These are phyloP conservation scores for Sebastolobus alascanus DNA, from an alignment of 2,797 vertebrate species.

Conservation along the genomic window DNA sequence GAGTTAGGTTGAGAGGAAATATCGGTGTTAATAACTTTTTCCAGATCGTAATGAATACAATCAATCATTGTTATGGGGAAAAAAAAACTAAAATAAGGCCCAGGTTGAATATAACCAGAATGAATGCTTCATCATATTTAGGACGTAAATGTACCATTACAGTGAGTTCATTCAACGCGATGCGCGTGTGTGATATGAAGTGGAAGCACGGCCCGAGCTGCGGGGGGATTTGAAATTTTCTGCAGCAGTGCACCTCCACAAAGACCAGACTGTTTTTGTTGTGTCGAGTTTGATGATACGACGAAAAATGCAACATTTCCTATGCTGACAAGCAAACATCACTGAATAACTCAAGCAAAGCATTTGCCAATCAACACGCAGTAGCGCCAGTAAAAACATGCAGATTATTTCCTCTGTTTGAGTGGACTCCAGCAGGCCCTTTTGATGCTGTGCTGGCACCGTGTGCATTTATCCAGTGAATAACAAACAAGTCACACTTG, in stretches of 20 bases:
- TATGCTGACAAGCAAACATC: slow-evolving; percentile 75
- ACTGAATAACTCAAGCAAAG: slow-evolving; percentile 76
- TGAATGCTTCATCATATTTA: slow-evolving; percentile 24
- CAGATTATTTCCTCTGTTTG: slow-evolving; percentile 78
- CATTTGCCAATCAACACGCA: slow-evolving; percentile 78
- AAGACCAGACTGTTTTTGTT: slow-evolving; percentile 59
- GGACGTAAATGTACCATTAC: slow-evolving; percentile 8
- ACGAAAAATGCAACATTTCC: slow-evolving; percentile 55
- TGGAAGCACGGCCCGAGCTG: slow-evolving; percentile 16
- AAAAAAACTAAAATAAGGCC: slow-evolving; percentile 29
- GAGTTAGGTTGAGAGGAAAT: slow-evolving; percentile 33
- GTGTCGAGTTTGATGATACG: slow-evolving; percentile 66
- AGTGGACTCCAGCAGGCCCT: slow-evolving; percentile 79
- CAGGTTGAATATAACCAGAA: slow-evolving; percentile 16
- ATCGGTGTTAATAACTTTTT: slow-evolving; percentile 39
- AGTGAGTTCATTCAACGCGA: slow-evolving; percentile 11
- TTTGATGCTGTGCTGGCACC: slow-evolving; percentile 72
- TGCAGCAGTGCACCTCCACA: slow-evolving; percentile 51
- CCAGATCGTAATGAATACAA: slow-evolving; percentile 39
- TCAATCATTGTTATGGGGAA: slow-evolving; percentile 8
- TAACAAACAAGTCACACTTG: slow-evolving; percentile 72
- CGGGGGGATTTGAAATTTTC: slow-evolving; percentile 35
- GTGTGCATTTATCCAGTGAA: slow-evolving; percentile 66
- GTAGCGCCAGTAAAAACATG: slow-evolving; percentile 79
- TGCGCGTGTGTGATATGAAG: slow-evolving; percentile 8